Conservation (phyloP, 2,888 invertebrate genomes). For the Drosophila paramelanica region DNA sequence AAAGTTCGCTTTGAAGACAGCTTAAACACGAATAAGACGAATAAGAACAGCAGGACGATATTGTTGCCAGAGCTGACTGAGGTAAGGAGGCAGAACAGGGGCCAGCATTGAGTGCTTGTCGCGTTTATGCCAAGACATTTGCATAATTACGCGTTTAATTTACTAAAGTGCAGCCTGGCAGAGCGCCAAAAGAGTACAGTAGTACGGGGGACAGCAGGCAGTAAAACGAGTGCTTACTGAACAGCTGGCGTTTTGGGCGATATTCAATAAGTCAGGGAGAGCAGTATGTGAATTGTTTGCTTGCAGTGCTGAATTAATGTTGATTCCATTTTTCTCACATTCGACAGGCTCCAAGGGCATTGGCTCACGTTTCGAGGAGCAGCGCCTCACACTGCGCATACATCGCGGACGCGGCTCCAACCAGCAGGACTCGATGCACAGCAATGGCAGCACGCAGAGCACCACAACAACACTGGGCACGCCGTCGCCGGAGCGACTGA, state of each 20-base stretch:
- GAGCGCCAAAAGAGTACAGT: conserved; percentile 15
- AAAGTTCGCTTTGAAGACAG: conserved; percentile 70
- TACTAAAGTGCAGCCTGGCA: conserved; percentile 71
- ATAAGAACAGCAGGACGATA: conserved; percentile 29
- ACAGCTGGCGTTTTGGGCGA: conserved; percentile 57
- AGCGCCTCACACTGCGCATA: conserved; percentile 95
- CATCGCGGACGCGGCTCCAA: conserved; percentile 93
- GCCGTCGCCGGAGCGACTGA: conserved; percentile 88
- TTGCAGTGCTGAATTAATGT: conserved; percentile 35
- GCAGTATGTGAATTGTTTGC: conserved; percentile 27
- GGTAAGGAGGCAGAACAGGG: conserved; percentile 6
- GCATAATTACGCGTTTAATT: conserved; percentile 80
- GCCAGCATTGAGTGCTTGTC: conserved; percentile 68
- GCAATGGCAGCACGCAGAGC: conserved; percentile 89
- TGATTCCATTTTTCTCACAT: conserved; percentile 11
- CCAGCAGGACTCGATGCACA: conserved; percentile 88
- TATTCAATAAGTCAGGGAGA: conserved; percentile 50
- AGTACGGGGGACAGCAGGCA: conserved; percentile 4
- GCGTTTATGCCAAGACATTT: conserved; percentile 73
- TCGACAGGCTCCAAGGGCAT: conserved; percentile 87
- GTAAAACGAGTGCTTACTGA: conserved; percentile 31
- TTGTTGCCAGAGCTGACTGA: conserved; percentile 33
- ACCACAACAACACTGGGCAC: conserved; percentile 89
- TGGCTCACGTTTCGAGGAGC: conserved; percentile 93
- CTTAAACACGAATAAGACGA: conserved; percentile 56